Evolutionary conservation across 2,113 vertebrate genomes (phyloP).

Genomic region (Cygnus buccinator): DNA sequence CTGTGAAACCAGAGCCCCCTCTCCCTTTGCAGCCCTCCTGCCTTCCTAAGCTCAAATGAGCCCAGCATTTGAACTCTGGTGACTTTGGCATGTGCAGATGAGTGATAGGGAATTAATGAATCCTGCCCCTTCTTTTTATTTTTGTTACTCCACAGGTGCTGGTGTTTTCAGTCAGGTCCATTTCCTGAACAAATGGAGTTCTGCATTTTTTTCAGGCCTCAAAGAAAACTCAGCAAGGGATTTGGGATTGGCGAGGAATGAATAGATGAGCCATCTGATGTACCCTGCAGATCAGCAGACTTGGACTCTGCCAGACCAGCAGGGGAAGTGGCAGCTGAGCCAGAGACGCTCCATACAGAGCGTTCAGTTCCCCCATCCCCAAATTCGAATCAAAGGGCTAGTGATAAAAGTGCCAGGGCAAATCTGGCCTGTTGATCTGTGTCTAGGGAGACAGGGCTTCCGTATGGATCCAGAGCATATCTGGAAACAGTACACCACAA

Average conservation of each 20-base stretch:
- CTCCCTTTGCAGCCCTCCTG: neutral
- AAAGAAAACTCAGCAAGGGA: slow-evolving; percentile 37
- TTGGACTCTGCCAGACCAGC: slow-evolving; percentile 37
- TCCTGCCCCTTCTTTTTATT: neutral
- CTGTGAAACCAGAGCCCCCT: slow-evolving; percentile 21
- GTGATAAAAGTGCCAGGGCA: neutral
- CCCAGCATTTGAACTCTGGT: neutral
- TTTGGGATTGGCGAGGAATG: slow-evolving; percentile 41
- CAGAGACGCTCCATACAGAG: slow-evolving; percentile 5
- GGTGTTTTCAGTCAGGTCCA: neutral
- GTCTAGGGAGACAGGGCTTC: neutral
- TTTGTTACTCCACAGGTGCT: slow-evolving; percentile 35
- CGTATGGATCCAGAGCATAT: neutral
- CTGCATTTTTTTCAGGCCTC: slow-evolving; percentile 11
- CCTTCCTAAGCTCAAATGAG: neutral
- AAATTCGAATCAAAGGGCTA: neutral
- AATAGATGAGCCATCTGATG: slow-evolving; percentile 63
- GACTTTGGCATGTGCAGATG: neutral
- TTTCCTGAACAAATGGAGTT: slow-evolving; percentile 41
- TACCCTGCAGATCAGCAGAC: slow-evolving; percentile 47
- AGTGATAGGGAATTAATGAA: slow-evolving; percentile 28
- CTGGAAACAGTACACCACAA: neutral
- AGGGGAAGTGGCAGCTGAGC: neutral
- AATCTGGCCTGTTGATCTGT: neutral
- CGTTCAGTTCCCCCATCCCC: neutral